Evolutionary conservation across 1,140 invertebrate genomes (phyloP), one percentile per base, ranked within the genome.

Genomic region (Leguminivora glycinivorella): DNA sequence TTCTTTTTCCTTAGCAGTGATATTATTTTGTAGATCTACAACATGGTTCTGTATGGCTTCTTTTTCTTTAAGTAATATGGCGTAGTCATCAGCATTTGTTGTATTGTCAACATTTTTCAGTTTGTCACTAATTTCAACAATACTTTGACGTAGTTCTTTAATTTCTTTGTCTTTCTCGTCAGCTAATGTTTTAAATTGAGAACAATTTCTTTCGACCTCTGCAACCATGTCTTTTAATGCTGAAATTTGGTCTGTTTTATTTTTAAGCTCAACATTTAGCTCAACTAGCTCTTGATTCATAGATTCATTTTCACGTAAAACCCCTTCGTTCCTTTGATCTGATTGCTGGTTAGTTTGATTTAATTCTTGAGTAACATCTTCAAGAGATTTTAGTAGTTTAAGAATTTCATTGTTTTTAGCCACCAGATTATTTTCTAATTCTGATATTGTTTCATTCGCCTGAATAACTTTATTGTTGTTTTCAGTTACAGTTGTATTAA

Each of bases 151-250:
- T n/a, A 89, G 70, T 70, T 87, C 83, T 74, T 88, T 84, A 25
- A 89, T 83, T 76, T 87, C 81, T 75, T 88, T 84, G 26, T 87
- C 82, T 79, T 85, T 91, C 5, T 24, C 73, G 24, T 81, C 79
- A 70, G 87, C 70, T 38, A 56, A 24, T 40, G 34, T 67, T 77
- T 84, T 82, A 29, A 72, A 79, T 67, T 85, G 74, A 17, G 38
- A 9, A 69, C 69, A 70, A 2, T 52, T 68, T 34, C 75, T 82
- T 71, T 87, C 79, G 26, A 78, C 68, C 56, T 88, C 79, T 70
- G 82, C 76, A 25, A 85, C 31, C 19, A 31, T 69, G 4, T 56
- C 68, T 2, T 74, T 79, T 17, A 91, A 56, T 34, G 60, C 74
- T 31, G 85, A 81, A 74, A 91, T 81, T 25, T 84, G 67, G 5